phyloP scores from a whole-genome alignment of 2,888 invertebrate genomes.

The Epinotia nisella region DNA sequence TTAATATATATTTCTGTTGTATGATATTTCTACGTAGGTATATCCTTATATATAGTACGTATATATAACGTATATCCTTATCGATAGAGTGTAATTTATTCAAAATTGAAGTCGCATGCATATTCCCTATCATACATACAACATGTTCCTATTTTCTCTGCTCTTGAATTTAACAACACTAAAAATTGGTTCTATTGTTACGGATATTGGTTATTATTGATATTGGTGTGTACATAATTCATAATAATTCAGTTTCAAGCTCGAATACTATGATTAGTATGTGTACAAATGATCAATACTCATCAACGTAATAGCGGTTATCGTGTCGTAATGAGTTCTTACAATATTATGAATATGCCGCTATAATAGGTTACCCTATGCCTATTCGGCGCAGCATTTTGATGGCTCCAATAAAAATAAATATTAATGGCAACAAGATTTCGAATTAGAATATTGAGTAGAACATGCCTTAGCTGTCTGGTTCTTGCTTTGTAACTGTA shows the following conservation, averaged over 20 bases:
- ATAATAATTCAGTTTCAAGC: background rate
- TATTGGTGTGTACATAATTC: conserved; percentile 23
- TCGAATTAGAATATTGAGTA: no score
- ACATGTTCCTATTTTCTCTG: background rate
- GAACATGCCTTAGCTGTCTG: no score
- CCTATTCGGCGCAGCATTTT: background rate
- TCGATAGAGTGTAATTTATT: no score
- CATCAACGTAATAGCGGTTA: background rate
- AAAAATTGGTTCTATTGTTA: background rate
- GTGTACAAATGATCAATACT: conserved; percentile 19
- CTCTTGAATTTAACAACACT: background rate
- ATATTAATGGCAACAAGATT: no score
- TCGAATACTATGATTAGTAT: conserved; percentile 25
- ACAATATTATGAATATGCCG: background rate
- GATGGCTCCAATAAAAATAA: background rate
- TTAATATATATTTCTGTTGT: no score
- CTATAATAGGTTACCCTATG: background rate
- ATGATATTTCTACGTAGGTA: no score
- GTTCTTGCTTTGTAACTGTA: no score
- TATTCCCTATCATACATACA: no score
- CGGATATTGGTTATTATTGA: conserved; percentile 3
- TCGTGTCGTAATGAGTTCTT: background rate
- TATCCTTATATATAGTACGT: no score
- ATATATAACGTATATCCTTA: no score
- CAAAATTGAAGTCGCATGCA: no score